Base-by-base conservation (phyloP, 2,113 vertebrate species). In the Chinchilla lanigera region DNA sequence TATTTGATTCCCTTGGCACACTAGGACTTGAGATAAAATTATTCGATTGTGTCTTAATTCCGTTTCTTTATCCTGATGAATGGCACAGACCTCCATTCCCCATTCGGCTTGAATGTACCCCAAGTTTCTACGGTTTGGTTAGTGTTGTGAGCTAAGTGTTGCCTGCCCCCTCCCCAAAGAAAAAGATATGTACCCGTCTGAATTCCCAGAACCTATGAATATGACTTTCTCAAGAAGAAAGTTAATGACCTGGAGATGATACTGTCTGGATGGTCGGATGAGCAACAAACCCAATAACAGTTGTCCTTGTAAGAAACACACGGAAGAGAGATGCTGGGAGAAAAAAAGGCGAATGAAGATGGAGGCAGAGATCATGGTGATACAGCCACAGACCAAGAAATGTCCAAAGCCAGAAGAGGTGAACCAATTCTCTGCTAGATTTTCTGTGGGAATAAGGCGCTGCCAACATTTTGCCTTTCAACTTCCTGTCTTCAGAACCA, bases 151-250 rank as follows among this genome's bases (percentile, higher is more conserved):
- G 17, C 11, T 95, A 92, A 83, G 63, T 13, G 11, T 5, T 63
- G 33, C 3, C 75, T 69, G 22, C 24, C 19, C 13, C 63, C 7
- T 58, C 6, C 13, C 19, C 8, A 24, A 44, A 75, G 73, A 90
- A 94, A 38, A 54, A 50, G 13, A 9, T 60, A 92, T 50, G 33
- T 12, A 24, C n/a, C 28, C 22, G 30, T 65, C 28, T 30, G 90
- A 95, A 84, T 85, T 20, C 44, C 30, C 35, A 38, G 38, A 82
- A 67, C 5, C 30, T 88, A 52, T 38, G 28, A 90, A 65, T 41
- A 24, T 90, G 47, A 77, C 65, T 90, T 96, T 87, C 84, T 92
- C 86, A 30, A 33, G 93, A 30, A 26, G 94, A 93, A 94, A 84
- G 22, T 90, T 94, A 89, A 89, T 7, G 13, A 30, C 80, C 24